A percentile compares a stretch with the other conserved stretches of the same genome.
Conservation (phyloP, 2,113 vertebrate genomes). For the Micronycteris hirsuta region DNA sequence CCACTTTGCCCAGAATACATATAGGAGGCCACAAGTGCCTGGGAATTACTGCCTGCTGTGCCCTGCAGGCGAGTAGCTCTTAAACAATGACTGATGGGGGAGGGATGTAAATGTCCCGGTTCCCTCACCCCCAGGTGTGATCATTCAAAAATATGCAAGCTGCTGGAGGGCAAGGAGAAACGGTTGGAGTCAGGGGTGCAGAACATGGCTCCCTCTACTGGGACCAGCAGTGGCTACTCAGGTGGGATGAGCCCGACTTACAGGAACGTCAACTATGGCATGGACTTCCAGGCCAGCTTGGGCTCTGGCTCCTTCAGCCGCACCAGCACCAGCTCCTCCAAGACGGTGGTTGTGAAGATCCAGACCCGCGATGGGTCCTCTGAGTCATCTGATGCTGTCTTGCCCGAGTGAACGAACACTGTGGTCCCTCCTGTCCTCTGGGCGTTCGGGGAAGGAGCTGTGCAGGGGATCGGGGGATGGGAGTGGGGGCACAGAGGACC, state of each 20-base stretch:
- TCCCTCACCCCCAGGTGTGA: neutral
- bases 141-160: slow-evolving; percentile 58
- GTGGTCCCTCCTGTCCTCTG: neutral
- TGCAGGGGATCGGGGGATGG: rapidly evolving
- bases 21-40: neutral
- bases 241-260: slow-evolving; percentile 61
- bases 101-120: neutral
- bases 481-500: neutral
- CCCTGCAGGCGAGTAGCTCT: neutral
- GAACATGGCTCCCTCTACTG: slow-evolving; percentile 76
- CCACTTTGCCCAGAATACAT: neutral
- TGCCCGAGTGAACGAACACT: slow-evolving; percentile 67
- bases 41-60: neutral
- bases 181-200: slow-evolving; percentile 74
- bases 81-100: neutral
- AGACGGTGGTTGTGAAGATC: slow-evolving; percentile 90
- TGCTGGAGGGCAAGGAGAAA: slow-evolving; percentile 81
- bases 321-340: slow-evolving; percentile 54
- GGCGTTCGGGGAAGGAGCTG: neutral
- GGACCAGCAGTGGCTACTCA: slow-evolving; percentile 66
- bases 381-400: slow-evolving; percentile 88
- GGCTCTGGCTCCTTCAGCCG: neutral
- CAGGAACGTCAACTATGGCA: neutral
- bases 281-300: neutral
- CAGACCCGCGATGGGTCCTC: slow-evolving; percentile 84